Evolutionary conservation across 2,888 invertebrate species (phyloP), one percentile per base, ranked within the genome.

Genomic region (Hipparchia semele): DNA sequence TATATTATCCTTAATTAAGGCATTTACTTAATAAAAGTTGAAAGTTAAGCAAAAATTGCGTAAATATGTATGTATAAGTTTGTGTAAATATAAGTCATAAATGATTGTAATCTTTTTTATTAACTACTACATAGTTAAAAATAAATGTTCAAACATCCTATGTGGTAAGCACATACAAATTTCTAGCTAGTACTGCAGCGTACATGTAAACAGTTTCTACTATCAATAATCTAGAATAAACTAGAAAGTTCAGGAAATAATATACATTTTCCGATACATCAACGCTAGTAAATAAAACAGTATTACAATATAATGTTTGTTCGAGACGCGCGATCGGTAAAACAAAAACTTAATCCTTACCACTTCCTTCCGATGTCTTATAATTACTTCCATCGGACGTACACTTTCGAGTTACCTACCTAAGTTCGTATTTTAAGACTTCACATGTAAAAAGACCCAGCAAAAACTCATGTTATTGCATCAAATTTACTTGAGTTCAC

Each of bases 281-380:
- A 69, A 68, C 72, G 73, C 68, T 75, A 23, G 23, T 23, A 73
- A 78, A 67, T 61, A 73, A 70, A 39, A 76, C 13, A 54, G 56
- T 56, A 53, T 70, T 77, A 85, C 87, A 85, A 85, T 89, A 89
- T 89, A 89, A 88, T 89, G 89, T 90, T 90, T 91, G 86, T 88
- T 87, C 82, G 83, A 87, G 88, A 85, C 87, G 83, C 82, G 83
- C 82, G 72, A 71, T 88, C 88, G 87, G 84, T 87, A 86, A 87
- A 39, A 5, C 39, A 39, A 39, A 39, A 88, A 88, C 65, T 71
- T 61, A 62, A 76, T 71, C 87, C 87, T 82, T 77, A 87, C 92
- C 89, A 87, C 92, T 92, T 94, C 93, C 93, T 94, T 94, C 93
- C 93, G 93, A 94, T 90, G 82, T 93, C 92, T 82, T 93, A 93